Percentiles rank a stretch among this genome's conserved stretches.
These are phyloP conservation scores for Megaceryle torquata DNA, from an alignment of 2,113 vertebrate genomes.

Conservation along the genomic window DNA sequence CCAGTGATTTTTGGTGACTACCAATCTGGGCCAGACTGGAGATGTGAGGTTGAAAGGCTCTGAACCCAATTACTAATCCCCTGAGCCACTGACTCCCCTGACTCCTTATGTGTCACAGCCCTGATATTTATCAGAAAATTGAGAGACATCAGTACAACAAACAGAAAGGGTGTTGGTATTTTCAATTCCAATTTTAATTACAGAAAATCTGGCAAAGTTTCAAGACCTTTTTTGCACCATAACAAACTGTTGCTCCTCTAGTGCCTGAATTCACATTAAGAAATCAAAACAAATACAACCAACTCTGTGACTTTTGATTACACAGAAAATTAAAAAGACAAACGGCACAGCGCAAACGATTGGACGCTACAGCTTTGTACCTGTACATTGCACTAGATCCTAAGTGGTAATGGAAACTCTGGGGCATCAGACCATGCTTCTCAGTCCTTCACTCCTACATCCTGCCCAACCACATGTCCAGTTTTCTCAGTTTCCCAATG, in stretches of 20 bases:
- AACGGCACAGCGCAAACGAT: background rate
- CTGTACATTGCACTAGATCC: background rate
- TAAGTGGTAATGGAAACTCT: background rate
- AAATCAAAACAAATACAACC: slow-evolving; percentile 28
- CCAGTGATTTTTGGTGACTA: background rate
- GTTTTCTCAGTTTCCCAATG: background rate
- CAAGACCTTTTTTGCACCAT: slow-evolving; percentile 28
- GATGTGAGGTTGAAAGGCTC: background rate
- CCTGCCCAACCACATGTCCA: background rate
- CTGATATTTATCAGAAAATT: slow-evolving; percentile 21
- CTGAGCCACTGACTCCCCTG: background rate
- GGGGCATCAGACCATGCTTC: background rate
- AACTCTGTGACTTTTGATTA: slow-evolving; percentile 20
- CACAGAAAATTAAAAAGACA: slow-evolving; percentile 10
- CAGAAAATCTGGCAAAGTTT: slow-evolving; percentile 45
- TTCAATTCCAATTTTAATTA: slow-evolving; percentile 61
- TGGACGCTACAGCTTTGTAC: background rate
- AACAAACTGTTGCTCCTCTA: slow-evolving; percentile 32
- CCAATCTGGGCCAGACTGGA: background rate
- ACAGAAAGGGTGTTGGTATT: slow-evolving; percentile 25
- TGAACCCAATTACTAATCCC: background rate
- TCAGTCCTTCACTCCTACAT: background rate
- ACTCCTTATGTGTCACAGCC: background rate
- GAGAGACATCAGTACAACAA: background rate
- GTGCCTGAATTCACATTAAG: background rate